Base-by-base conservation (phyloP, 2,113 vertebrate species). In the Channa maculata region DNA sequence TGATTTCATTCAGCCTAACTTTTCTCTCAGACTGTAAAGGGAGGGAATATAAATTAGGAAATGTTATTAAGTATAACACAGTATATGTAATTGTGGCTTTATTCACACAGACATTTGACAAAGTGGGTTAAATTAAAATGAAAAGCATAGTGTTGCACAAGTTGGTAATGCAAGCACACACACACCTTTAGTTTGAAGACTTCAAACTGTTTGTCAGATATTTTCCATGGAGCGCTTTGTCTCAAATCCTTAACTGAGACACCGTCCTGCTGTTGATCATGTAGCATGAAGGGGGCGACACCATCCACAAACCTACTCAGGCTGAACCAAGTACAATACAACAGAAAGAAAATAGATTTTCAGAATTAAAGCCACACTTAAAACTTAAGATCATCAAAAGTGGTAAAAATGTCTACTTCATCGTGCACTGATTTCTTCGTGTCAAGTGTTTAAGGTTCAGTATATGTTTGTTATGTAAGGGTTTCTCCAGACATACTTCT, bases 1-100 rank as follows among this genome's bases (percentile, higher is more conserved):
- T 94, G 34, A 94, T 93, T 89, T 95, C 93, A 50, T 94, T 94
- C 85, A 94, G 79, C 38, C 86, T 72, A 59, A 95, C 86, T 66
- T 93, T 94, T 63, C 70, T 91, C 65, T 95, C 91, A 1, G 91
- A 92, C 94, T 96, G 82, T 12, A 34, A 33, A 55, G 37, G 13
- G 1, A 39, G 0, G 6, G 24, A 59, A 62, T 8, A 5, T 39
- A 64, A 24, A 33, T 8, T 3, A 3, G 14, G 65, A 11, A 33
- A 36, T 2, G 14, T 11, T 15, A 57, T 2, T 10, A 15, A 11
- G 46, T 8, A 5, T 10, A 9, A 11, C 37, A 52, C 14, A 38
- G 24, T 24, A 24, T 36, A 51, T 8, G 4, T 1, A 58, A 1
- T 5, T 4, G 8, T 8, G 3, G 4, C 9, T 3, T 2, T 2